A percentile compares a stretch with the other conserved stretches of the same genome.
Evolutionary conservation across 1,140 invertebrate genomes (phyloP).

Genomic region (Onthophagus taurus): DNA sequence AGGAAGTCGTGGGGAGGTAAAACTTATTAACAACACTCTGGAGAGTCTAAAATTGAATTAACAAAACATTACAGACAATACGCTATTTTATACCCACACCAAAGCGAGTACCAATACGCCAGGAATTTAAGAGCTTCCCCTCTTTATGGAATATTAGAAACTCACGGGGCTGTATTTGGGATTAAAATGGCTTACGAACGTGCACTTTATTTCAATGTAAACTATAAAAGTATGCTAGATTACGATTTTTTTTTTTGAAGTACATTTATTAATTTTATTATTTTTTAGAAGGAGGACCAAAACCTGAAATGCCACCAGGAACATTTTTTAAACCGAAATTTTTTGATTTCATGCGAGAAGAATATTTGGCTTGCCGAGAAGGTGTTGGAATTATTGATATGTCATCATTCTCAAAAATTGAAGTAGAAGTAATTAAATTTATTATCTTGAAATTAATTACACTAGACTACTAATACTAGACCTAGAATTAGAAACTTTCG

Average conservation of each 20-base stretch:
- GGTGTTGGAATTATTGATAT: constrained; percentile 75
- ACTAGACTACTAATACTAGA: too few species aligned
- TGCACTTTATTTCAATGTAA: constrained; percentile 52
- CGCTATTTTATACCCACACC: constrained; percentile 55
- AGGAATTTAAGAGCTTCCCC: constrained; percentile 67
- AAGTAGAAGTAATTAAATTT: constrained; percentile 61
- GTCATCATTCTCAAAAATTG: constrained; percentile 77
- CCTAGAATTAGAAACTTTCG: too few species aligned
- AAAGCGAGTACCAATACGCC: constrained; percentile 55
- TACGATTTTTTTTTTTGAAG: constrained; percentile 15
- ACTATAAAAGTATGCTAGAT: constrained; percentile 39
- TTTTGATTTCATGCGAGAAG: constrained; percentile 63
- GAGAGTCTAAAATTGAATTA: constrained; percentile 20
- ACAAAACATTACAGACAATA: constrained; percentile 43
- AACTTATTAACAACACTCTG: not conserved
- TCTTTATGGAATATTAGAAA: constrained; percentile 65
- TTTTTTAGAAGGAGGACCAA: constrained; percentile 36
- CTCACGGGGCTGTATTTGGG: constrained; percentile 67
- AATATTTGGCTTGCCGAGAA: constrained; percentile 71
- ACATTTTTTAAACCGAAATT: constrained; percentile 66
- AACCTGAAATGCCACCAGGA: constrained; percentile 45
- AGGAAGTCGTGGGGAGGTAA: constrained; percentile 61
- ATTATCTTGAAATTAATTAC: too few species aligned
- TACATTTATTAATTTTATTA: constrained; percentile 2
- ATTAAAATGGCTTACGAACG: constrained; percentile 82